These are phyloP conservation scores for Norana najaformis DNA, from an alignment of 2,888 invertebrate species.

Conservation along the genomic window DNA sequence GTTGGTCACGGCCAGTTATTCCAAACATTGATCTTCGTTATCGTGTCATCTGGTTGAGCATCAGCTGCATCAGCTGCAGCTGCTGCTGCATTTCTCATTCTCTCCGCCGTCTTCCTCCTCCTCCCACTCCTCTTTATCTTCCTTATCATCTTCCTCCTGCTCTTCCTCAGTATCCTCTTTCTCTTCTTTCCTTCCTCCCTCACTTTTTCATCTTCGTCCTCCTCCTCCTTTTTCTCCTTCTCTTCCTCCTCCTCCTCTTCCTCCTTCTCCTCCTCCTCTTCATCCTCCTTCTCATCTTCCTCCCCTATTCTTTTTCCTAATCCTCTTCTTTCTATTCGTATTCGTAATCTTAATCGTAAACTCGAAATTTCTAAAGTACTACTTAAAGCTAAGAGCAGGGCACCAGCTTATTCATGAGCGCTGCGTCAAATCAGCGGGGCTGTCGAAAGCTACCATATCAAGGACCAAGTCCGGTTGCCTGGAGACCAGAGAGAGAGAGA, in stretches of 20 bases:
- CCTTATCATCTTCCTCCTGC: too few relatives aligned
- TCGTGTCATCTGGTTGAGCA: too few relatives aligned
- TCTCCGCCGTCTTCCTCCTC: neutral
- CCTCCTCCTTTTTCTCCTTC: neutral
- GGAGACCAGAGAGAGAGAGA: too few relatives aligned
- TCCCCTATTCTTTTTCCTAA: neutral
- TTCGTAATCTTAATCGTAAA: neutral
- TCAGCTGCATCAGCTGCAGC: neutral
- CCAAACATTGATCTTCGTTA: neutral
- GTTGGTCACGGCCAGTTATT: neutral
- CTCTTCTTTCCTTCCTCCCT: neutral
- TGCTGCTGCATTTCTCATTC: neutral
- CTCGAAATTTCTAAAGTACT: neutral
- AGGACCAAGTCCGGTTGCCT: too few relatives aligned
- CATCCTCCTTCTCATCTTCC: neutral
- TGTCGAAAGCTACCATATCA: too few relatives aligned
- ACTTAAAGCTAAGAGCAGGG: too few relatives aligned
- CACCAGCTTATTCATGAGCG: too few relatives aligned
- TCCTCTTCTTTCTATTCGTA: neutral
- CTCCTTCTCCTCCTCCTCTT: constrained; percentile 14
- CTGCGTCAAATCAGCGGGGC: too few relatives aligned
- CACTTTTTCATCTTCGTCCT: neutral
- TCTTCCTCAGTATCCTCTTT: too few relatives aligned
- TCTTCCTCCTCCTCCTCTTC: constrained; percentile 10
- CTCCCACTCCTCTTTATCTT: too few relatives aligned